Evolutionary conservation across 2,113 vertebrate species (phyloP), one percentile per base, ranked within the genome.

Genomic region (Leuciscus idus): DNA sequence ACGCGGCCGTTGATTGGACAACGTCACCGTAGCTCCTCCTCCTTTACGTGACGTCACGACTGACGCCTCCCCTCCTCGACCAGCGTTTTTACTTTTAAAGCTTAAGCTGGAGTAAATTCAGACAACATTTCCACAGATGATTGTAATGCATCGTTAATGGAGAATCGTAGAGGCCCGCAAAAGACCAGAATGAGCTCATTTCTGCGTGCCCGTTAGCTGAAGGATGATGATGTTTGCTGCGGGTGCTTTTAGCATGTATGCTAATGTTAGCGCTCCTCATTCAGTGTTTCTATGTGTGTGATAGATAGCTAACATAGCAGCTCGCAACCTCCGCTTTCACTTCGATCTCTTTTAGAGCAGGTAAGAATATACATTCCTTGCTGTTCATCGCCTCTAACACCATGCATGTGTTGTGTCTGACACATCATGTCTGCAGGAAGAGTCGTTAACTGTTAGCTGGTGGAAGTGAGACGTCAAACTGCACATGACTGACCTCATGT

Each of bases 201-300:
- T 9, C 33, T 43, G 77, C 8, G 23, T 26, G 55, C 19, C 77
- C 12, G 57, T 80, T 62, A 43, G 33, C 55, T 62, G 77, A 43
- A 15, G 28, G 28, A 33, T 15, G 55, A 15, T 12, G 79, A 46
- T 81, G 4, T 28, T 50, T 50, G 43, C 79, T 66, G 43, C 43
- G 50, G 61, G 26, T 77, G 50, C 50, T 19, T 77, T 66, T 66
- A 81, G 79, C 79, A 5, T 8, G 13, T 2, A 7, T 66, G 79
- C 79, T 81, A 81, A 81, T 12, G n/a, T 21, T 66, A 81, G 39
- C 61, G 28, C 9, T 6, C 8, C n/a, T 81, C 61, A 48, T 46
- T 28, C 61, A 30, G 79, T 66, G 26, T 55, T 33, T 77, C 17
- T 30, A 2, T 66, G 39, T 50, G 59, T 28, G 79, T 81, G 61